A percentile compares a stretch with the other conserved stretches of the same genome.
phyloP scores from a whole-genome alignment of 2,113 vertebrate genomes.

The Muscicapa adusta region DNA sequence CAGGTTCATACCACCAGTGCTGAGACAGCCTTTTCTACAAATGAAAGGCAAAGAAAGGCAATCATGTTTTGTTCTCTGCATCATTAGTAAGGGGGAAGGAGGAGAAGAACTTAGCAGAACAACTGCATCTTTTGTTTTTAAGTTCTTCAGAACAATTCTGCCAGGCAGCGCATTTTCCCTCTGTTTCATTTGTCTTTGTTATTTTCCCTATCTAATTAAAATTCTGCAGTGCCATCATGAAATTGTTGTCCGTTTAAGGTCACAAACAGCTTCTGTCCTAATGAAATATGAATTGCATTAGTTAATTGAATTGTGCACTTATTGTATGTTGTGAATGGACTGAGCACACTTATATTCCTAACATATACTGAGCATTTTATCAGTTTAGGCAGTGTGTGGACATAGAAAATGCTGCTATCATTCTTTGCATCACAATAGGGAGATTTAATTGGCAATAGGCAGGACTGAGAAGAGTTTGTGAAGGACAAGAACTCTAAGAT shows the following conservation, averaged over 20 bases:
- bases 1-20: not conserved
- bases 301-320: slow-evolving; percentile 57
- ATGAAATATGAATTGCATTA: slow-evolving; percentile 67
- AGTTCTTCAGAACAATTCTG: slow-evolving; percentile 56
- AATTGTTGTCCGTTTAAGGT: slow-evolving; percentile 61
- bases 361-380: not conserved
- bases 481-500: not conserved
- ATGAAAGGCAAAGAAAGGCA: not conserved
- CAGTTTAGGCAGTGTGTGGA: not conserved
- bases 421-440: not conserved
- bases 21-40: not conserved
- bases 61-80: slow-evolving; percentile 31
- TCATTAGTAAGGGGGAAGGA: slow-evolving; percentile 19
- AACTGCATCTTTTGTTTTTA: slow-evolving; percentile 62
- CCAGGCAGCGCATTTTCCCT: slow-evolving; percentile 41
- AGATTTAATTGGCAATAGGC: not conserved
- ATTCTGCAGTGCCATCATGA: slow-evolving; percentile 53
- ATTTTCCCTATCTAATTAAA: slow-evolving; percentile 58
- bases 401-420: not conserved
- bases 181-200: slow-evolving; percentile 63
- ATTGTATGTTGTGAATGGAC: slow-evolving; percentile 29
- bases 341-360: slow-evolving; percentile 2
- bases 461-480: not conserved
- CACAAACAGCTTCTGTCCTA: slow-evolving; percentile 67
- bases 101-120: slow-evolving; percentile 41